These are phyloP conservation scores for Pantherophis alleghaniensis DNA, from an alignment of 2,797 vertebrate species.

Conservation along the genomic window DNA sequence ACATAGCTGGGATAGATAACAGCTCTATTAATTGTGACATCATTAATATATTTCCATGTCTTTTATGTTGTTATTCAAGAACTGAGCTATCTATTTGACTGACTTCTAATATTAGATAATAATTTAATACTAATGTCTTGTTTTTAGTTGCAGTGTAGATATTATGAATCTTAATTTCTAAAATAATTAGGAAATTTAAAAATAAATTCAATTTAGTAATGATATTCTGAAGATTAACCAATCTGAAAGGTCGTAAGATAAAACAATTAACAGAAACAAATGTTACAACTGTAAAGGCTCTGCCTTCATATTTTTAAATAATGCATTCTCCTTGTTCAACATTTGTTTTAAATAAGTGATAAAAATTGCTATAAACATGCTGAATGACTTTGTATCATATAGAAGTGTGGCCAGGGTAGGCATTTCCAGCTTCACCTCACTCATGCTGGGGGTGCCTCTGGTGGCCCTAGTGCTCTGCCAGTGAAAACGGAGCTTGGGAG, in stretches of 20 bases:
- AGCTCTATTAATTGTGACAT: background rate
- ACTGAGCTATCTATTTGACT: background rate
- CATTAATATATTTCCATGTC: background rate
- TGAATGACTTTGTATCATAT: constrained; percentile 7
- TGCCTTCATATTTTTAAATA: constrained; percentile 5
- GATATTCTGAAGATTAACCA: background rate
- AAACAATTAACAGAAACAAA: background rate
- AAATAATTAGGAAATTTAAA: background rate
- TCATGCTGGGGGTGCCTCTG: no score
- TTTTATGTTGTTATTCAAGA: background rate
- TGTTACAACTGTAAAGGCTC: background rate
- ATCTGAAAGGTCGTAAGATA: background rate
- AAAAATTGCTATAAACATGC: background rate
- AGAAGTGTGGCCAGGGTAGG: no score
- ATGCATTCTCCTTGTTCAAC: background rate
- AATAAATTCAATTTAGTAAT: background rate
- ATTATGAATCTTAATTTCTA: background rate
- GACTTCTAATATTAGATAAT: background rate
- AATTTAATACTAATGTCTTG: background rate
- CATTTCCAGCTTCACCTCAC: no score
- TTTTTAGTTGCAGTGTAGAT: background rate
- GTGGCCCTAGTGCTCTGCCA: no score
- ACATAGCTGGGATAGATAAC: background rate
- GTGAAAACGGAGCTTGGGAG: no score
- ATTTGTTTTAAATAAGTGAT: constrained; percentile 6